Evolutionary conservation across 2,113 vertebrate species (phyloP), one percentile per base, ranked within the genome.

Genomic region (Candoia aspera): DNA sequence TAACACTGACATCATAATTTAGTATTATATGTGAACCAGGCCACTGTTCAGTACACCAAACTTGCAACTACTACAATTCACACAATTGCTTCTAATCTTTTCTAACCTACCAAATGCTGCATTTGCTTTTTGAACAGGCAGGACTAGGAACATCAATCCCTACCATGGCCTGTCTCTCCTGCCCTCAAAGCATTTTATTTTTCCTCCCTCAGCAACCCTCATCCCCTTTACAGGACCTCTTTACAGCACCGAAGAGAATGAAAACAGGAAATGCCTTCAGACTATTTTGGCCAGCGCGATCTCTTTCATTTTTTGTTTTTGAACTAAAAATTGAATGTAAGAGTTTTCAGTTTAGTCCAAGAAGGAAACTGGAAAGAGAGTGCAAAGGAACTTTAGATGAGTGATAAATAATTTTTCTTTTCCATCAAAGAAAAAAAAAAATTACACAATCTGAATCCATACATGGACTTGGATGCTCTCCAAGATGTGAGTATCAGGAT

Each of bases 241-340:
- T 92, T 42, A 68, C 95, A 10, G 93, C 96, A 83, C 1, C 13
- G 88, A 95, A 89, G 87, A 92, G 94, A 96, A 89, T 19, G 19
- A 97, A 96, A 97, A 97, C 97, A 96, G 98, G 98, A 98, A 98
- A 98, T 96, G 93, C 97, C 97, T 96, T 96, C 95, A 94, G 93
- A 92, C 96, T 93, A 93, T 96, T 97, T 96, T 97, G 91, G 95
- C 95, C 95, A 88, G 83, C 94, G 93, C 58, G 60, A 92, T 96
- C 95, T 94, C 94, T 94, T 91, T 62, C 62, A 4, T 8, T 21
- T 4, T 3, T 8, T 0, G 0, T 0, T 49, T 46, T 86, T 26
- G 85, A 86, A 90, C 62, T 60, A 84, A 91, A 88, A 93, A 73
- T 6, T 23, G 0, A 64, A 37, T 33, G 13, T 73, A 73, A 49